Conservation (phyloP, 2,888 invertebrate genomes). For the Cheilosia impressa region DNA sequence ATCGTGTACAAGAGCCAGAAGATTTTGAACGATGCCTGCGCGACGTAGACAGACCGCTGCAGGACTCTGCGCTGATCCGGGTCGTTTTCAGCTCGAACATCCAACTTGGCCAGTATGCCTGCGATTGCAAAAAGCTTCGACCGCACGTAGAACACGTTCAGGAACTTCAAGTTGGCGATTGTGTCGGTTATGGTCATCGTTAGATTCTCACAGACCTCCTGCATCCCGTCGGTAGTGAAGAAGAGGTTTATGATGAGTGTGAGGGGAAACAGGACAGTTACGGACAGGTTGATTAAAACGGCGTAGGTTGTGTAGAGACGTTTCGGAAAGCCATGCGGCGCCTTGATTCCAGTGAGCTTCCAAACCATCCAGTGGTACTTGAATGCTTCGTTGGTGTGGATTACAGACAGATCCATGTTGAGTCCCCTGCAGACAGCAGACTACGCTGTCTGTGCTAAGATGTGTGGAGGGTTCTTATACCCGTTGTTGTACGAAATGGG, state of each 20-base stretch:
- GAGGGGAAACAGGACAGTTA: conserved; percentile 80
- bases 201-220: conserved; percentile 80
- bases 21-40: conserved; percentile 77
- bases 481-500: background rate
- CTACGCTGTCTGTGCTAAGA: background rate
- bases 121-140: conserved; percentile 77
- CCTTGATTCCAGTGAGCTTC: conserved; percentile 79
- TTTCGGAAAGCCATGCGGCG: conserved; percentile 56
- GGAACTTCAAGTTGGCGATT: conserved; percentile 80
- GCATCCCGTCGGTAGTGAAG: conserved; percentile 77
- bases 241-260: conserved; percentile 79
- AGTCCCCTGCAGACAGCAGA: background rate
- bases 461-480: background rate
- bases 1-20: conserved; percentile 78
- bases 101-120: conserved; percentile 72
- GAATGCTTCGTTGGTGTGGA: conserved; percentile 78
- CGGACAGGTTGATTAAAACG: conserved; percentile 77
- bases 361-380: conserved; percentile 81
- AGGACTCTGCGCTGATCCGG: conserved; percentile 76
- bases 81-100: conserved; percentile 61
- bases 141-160: conserved; percentile 79
- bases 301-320: conserved; percentile 76
- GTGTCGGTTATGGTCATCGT: conserved; percentile 80
- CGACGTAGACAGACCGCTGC: conserved; percentile 73
- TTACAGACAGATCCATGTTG: conserved; percentile 27